Conservation (phyloP, 2,113 vertebrate genomes). For the Zingel zingel region DNA sequence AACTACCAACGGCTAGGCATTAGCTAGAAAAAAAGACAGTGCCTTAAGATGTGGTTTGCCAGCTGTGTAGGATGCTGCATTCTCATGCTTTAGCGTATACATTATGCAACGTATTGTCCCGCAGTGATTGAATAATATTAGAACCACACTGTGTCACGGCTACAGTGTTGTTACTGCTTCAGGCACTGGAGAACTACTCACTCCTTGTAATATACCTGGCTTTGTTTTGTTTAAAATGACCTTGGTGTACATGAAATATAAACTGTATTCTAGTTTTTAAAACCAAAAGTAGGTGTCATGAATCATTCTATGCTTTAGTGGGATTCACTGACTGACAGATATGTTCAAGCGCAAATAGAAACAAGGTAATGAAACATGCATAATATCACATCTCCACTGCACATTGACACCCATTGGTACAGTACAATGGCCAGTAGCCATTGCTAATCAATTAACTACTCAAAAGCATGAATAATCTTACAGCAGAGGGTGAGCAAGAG, state of each 20-base stretch:
- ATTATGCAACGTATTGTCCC: constrained; percentile 49
- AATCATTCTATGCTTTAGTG: not conserved
- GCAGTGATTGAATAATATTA: constrained; percentile 60
- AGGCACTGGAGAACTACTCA: constrained; percentile 28
- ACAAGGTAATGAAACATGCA: not conserved
- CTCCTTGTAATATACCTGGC: not conserved
- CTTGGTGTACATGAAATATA: not conserved
- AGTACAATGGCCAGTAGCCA: not conserved
- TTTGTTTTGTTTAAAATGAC: constrained; percentile 12
- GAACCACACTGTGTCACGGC: constrained; percentile 45
- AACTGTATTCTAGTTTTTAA: not conserved
- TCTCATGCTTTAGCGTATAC: constrained; percentile 38
- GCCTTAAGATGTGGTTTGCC: constrained; percentile 44
- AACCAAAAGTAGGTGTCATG: not conserved
- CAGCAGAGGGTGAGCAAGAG: not conserved
- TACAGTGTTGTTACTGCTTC: constrained; percentile 33
- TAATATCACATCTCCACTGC: not conserved
- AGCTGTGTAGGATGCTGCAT: constrained; percentile 49
- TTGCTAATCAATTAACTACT: not conserved
- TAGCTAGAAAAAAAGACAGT: constrained; percentile 1
- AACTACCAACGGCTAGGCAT: constrained; percentile 25
- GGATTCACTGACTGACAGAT: not conserved
- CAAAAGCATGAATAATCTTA: not conserved
- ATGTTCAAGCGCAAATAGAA: not conserved
- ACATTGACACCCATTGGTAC: not conserved